Evolutionary conservation across 2,888 invertebrate genomes (phyloP).

Genomic region (Pollenia amentaria): DNA sequence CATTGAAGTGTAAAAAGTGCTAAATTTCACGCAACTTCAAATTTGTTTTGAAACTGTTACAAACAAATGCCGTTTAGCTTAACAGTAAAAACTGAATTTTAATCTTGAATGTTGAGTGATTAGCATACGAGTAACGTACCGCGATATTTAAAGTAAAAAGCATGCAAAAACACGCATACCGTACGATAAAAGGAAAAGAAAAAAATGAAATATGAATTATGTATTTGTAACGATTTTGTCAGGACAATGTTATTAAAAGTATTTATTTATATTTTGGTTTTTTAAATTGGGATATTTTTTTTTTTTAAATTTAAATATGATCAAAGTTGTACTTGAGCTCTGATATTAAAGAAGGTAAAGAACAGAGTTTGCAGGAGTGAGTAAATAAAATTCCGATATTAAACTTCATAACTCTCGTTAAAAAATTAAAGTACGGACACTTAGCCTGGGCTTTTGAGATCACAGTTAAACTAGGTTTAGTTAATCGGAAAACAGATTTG

Average conservation of each 20-base stretch:
- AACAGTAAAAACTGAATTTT: conserved; percentile 71
- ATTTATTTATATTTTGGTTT: background rate
- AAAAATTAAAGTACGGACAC: too few relatives aligned
- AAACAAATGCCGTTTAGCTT: conserved; percentile 74
- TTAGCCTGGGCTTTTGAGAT: too few relatives aligned
- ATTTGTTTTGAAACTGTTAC: conserved; percentile 73
- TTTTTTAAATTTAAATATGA: too few relatives aligned
- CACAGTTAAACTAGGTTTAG: too few relatives aligned
- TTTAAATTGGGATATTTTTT: conserved; percentile 1
- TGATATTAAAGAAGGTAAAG: too few relatives aligned
- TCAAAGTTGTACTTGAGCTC: too few relatives aligned
- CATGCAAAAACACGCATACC: conserved; percentile 64
- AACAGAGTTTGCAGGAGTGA: too few relatives aligned
- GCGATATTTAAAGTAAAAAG: conserved; percentile 17
- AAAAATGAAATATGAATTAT: conserved; percentile 9
- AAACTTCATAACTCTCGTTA: too few relatives aligned
- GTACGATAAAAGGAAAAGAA: background rate
- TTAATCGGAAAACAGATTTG: too few relatives aligned
- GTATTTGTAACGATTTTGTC: conserved; percentile 42
- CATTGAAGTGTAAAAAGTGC: conserved; percentile 71
- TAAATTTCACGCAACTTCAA: conserved; percentile 73
- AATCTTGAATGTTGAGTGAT: conserved; percentile 65
- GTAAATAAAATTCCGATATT: too few relatives aligned
- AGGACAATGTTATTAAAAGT: conserved; percentile 29
- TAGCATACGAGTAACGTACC: conserved; percentile 54